phyloP scores from a whole-genome alignment of 2,888 invertebrate genomes.

The Clepsis dumicolana region DNA sequence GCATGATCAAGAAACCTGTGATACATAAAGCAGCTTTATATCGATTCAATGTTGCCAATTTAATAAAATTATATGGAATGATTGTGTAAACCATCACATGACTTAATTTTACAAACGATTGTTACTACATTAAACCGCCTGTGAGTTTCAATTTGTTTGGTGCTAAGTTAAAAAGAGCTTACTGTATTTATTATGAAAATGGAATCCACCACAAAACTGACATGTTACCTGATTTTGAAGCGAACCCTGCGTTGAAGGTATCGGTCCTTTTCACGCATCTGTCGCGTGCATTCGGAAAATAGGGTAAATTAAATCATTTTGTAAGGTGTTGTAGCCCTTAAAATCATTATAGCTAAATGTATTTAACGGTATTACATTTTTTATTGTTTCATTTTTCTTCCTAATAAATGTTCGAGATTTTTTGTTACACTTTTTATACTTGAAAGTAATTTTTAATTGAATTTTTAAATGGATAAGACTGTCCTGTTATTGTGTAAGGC shows the following conservation, averaged over 20 bases:
- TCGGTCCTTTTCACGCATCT: constrained; percentile 67
- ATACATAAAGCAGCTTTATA: constrained; percentile 52
- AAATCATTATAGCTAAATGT: constrained; percentile 66
- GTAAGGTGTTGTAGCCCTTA: constrained; percentile 78
- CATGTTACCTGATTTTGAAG: constrained; percentile 10
- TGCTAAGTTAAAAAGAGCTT: constrained; percentile 52
- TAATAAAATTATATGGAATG: constrained; percentile 19
- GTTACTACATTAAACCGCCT: constrained; percentile 23
- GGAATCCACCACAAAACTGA: constrained; percentile 14
- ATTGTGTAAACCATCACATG: constrained; percentile 4
- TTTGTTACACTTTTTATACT: constrained; percentile 56
- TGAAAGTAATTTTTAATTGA: constrained; percentile 64
- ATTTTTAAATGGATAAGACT: constrained; percentile 74
- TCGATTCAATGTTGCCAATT: constrained; percentile 43
- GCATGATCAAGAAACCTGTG: constrained; percentile 51
- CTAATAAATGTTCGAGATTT: constrained; percentile 51
- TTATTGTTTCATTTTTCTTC: constrained; percentile 43
- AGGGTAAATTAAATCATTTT: constrained; percentile 74
- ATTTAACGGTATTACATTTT: constrained; percentile 63
- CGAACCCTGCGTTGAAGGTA: constrained; percentile 76
- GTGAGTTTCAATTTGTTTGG: constrained; percentile 49
- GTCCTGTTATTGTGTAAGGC: constrained; percentile 69
- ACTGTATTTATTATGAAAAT: constrained; percentile 24
- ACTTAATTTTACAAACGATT: constrained; percentile 18
- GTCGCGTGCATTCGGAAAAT: constrained; percentile 78